These are phyloP conservation scores for Drosophila buzzatii DNA, from an alignment of 2,888 invertebrate species.

Conservation along the genomic window DNA sequence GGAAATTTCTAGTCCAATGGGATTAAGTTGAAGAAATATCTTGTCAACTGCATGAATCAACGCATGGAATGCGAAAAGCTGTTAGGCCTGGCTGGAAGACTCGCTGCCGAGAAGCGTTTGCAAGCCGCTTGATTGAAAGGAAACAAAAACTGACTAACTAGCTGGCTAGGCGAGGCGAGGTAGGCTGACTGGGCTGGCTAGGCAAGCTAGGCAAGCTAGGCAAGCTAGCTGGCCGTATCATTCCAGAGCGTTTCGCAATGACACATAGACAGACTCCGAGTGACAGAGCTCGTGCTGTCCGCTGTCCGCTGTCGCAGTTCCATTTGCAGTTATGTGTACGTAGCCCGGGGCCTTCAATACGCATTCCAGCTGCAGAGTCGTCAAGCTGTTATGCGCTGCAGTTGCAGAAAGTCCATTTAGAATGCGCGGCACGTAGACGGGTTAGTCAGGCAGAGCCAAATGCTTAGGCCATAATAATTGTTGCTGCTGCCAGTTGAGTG, in stretches of 20 bases:
- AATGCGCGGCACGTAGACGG: constrained; percentile 63
- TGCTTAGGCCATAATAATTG: constrained; percentile 66
- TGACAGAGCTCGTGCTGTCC: constrained; percentile 8
- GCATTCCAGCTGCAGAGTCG: constrained; percentile 33
- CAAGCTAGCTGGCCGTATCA: background rate
- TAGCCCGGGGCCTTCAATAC: constrained; percentile 2
- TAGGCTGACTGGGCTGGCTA: background rate
- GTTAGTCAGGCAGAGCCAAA: constrained; percentile 30
- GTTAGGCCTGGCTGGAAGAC: constrained; percentile 7
- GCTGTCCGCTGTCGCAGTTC: constrained; percentile 29
- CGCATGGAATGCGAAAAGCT: constrained; percentile 4
- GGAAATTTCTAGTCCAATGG: background rate
- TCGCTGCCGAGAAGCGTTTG: background rate
- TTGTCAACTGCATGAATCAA: background rate
- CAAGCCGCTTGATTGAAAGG: background rate
- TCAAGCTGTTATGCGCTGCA: constrained; percentile 7
- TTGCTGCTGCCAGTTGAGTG: constrained; percentile 11
- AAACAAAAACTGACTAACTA: constrained; percentile 1
- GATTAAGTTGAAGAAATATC: background rate
- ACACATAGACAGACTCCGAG: background rate
- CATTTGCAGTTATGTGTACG: constrained; percentile 28
- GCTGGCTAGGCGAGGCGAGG: background rate
- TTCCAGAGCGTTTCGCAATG: constrained; percentile 21
- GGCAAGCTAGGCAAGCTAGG: background rate
- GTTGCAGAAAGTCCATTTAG: constrained; percentile 46